Evolutionary conservation across 2,797 vertebrate species (phyloP).

Genomic region (Selene dorsalis): DNA sequence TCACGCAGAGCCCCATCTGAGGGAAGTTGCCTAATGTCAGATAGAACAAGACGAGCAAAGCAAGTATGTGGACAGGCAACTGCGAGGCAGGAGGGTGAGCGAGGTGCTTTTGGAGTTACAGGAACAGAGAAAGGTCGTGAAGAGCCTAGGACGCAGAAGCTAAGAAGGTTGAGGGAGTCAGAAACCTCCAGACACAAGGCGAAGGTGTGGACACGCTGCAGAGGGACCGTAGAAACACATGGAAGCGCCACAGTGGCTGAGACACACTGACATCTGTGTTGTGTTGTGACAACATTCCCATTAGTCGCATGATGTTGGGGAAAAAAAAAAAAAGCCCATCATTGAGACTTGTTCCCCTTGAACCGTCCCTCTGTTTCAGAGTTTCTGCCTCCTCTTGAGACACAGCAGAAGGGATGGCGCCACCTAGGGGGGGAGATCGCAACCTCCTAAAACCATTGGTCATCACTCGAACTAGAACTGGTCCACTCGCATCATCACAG

Average conservation of each 20-base stretch:
- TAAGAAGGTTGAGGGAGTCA: constrained; percentile 9
- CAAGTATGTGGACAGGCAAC: constrained; percentile 30
- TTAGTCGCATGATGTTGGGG: constrained; percentile 19
- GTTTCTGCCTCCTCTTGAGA: constrained; percentile 90
- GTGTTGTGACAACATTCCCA: constrained; percentile 19
- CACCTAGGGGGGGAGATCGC: constrained; percentile 90
- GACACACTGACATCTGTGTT: constrained; percentile 28
- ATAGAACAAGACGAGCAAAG: constrained; percentile 2
- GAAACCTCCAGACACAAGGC: background rate
- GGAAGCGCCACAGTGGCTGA: background rate
- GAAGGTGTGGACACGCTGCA: background rate
- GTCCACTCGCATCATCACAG: constrained; percentile 77
- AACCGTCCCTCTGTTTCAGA: constrained; percentile 84
- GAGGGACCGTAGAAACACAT: constrained; percentile 6
- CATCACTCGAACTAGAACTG: constrained; percentile 70
- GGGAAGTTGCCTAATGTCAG: constrained; percentile 17
- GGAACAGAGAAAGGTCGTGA: background rate
- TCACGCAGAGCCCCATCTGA: background rate
- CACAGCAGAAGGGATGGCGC: constrained; percentile 89
- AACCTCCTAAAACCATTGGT: constrained; percentile 80
- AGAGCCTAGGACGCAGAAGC: constrained; percentile 1
- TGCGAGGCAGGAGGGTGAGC: background rate
- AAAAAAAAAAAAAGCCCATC: background rate
- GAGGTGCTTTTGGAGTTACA: constrained; percentile 1
- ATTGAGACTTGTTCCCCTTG: constrained; percentile 42